A percentile compares a stretch with the other conserved stretches of the same genome.
Conservation (phyloP, 1,140 invertebrate genomes). For the Calosoma granatense region DNA sequence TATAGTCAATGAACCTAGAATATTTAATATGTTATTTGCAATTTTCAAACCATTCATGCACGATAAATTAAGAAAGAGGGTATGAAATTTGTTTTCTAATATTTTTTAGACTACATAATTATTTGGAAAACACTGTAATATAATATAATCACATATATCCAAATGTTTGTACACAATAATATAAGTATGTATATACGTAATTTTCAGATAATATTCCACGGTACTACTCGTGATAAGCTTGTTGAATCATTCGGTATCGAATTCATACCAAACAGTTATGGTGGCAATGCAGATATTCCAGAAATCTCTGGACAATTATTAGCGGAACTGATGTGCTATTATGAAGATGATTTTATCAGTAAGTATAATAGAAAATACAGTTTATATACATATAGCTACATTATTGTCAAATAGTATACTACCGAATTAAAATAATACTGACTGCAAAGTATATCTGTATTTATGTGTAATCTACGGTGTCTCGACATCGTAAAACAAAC, state of each 20-base stretch:
- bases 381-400: background rate
- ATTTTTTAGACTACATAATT: background rate
- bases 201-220: constrained; percentile 58
- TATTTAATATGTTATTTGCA: constrained; percentile 65
- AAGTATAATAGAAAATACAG: constrained; percentile 19
- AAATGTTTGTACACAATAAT: background rate
- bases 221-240: constrained; percentile 54
- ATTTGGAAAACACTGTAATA: background rate
- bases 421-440: background rate
- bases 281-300: constrained; percentile 48
- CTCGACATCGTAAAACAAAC: background rate
- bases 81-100: no score
- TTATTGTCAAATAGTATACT: background rate
- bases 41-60: constrained; percentile 70
- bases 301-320: constrained; percentile 38
- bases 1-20: constrained; percentile 66
- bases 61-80: constrained; percentile 47
- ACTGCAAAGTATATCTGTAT: background rate
- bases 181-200: background rate
- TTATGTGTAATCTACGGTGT: background rate
- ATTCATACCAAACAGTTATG: constrained; percentile 54
- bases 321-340: constrained; percentile 41
- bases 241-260: constrained; percentile 50
- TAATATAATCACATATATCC: background rate
- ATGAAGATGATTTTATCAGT: constrained; percentile 45